Evolutionary conservation across 2,888 invertebrate genomes (phyloP), one percentile per base, ranked within the genome.

Genomic region (Lycia hirtaria): DNA sequence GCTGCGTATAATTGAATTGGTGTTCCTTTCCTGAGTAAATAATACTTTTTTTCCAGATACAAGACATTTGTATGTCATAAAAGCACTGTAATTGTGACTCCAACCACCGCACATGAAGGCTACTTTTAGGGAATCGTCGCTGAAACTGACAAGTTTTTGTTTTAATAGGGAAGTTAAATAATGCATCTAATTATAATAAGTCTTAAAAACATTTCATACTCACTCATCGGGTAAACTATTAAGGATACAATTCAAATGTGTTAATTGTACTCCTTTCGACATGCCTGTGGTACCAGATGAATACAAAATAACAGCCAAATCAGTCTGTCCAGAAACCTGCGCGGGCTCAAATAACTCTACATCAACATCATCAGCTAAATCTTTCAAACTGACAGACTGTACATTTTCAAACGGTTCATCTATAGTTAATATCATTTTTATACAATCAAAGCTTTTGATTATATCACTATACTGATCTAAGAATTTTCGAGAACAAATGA

Each of bases 221-320:
- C 72, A 87, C 86, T 79, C 76, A 62, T 81, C 69, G 0, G 80
- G 71, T 24, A 81, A 63, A 71, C 82, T 83, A 54, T 80, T 81
- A 20, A 88, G 67, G 43, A 92, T 81, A 57, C 92, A 85, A 76
- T 95, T 95, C 51, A 87, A 80, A 75, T 95, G 94, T 3, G 94
- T 93, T 35, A 95, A 77, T 81, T 93, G 88, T 1, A 95, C 94
- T 26, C 94, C 95, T 81, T 95, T 95, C 0, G 95, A 94, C 69
- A 95, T 79, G 0, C 95, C 96, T 12, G 94, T 93, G 0, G 96
- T 96, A 40, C 95, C 95, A 53, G 95, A 95, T 28, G 95, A 95
- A 79, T 93, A 95, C 57, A 95, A 88, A 71, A 95, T 85, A 17
- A 80, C 68, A 0, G 82, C 84, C 1, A 72, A 71, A 63, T 87